Conservation (phyloP, 2,113 vertebrate species). For the Calyptomena viridis region DNA sequence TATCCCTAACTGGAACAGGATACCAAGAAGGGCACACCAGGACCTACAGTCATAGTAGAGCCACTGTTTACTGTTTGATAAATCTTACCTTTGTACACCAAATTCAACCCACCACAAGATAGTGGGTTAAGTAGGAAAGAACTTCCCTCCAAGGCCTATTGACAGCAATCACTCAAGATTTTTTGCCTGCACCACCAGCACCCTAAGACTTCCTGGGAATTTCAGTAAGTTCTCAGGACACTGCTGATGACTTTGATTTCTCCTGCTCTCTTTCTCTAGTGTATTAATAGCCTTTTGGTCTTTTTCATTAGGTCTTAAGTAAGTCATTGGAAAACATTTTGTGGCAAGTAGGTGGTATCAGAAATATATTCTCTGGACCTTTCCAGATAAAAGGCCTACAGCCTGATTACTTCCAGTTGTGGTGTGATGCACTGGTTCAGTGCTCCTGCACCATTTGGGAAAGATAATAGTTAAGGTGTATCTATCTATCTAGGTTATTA, state of each 20-base stretch:
- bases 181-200: background rate
- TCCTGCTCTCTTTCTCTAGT: background rate
- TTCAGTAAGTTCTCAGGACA: background rate
- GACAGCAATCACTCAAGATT: background rate
- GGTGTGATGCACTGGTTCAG: background rate
- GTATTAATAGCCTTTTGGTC: background rate
- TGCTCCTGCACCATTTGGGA: constrained; percentile 13
- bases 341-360: background rate
- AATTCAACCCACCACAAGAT: background rate
- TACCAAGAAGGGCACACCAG: background rate
- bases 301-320: background rate
- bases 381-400: background rate
- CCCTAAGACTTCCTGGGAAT: background rate
- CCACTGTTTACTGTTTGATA: too few species aligned
- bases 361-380: background rate
- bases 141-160: background rate
- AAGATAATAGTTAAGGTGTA: constrained; percentile 49
- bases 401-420: background rate
- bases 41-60: background rate
- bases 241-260: background rate
- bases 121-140: background rate
- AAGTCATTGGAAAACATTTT: background rate
- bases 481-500: constrained; percentile 4
- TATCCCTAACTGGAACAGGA: background rate
- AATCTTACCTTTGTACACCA: background rate